Conservation (phyloP, 2,888 invertebrate genomes). For the Leuctra nigra region DNA sequence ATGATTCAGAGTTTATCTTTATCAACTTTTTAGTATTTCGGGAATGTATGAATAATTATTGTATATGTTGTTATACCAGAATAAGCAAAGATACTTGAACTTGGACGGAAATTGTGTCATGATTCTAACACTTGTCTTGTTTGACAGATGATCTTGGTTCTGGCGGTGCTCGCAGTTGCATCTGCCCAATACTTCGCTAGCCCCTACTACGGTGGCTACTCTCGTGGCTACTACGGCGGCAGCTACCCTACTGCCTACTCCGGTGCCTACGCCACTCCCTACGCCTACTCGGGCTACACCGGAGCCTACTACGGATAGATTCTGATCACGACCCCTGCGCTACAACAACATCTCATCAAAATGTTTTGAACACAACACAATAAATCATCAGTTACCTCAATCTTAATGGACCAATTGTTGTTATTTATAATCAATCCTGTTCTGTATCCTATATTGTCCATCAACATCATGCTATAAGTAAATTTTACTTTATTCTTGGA, state of each 20-base stretch:
- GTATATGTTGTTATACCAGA: not conserved
- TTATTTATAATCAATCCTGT: not conserved
- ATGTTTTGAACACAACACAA: not conserved
- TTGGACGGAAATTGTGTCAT: not conserved
- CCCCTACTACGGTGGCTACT: constrained; percentile 2
- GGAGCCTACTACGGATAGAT: constrained; percentile 17
- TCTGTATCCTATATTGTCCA: too few species aligned
- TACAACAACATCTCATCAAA: not conserved
- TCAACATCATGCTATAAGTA: too few species aligned
- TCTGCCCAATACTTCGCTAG: constrained; percentile 14
- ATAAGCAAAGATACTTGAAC: too few species aligned
- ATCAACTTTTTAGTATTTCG: not conserved
- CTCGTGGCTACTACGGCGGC: constrained; percentile 7
- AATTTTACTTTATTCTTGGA: too few species aligned
- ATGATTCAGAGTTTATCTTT: not conserved
- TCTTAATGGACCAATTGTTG: not conserved
- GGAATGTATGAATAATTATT: not conserved
- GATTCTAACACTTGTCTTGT: not conserved
- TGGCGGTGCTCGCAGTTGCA: constrained; percentile 13
- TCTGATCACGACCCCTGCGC: constrained; percentile 11
- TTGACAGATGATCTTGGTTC: constrained; percentile 1
- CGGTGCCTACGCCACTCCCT: constrained; percentile 8
- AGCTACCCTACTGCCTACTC: constrained; percentile 8
- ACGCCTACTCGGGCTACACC: constrained; percentile 11
- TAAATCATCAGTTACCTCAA: not conserved